These are phyloP conservation scores for Zootoca vivipara DNA, from an alignment of 2,113 vertebrate genomes.

Conservation along the genomic window DNA sequence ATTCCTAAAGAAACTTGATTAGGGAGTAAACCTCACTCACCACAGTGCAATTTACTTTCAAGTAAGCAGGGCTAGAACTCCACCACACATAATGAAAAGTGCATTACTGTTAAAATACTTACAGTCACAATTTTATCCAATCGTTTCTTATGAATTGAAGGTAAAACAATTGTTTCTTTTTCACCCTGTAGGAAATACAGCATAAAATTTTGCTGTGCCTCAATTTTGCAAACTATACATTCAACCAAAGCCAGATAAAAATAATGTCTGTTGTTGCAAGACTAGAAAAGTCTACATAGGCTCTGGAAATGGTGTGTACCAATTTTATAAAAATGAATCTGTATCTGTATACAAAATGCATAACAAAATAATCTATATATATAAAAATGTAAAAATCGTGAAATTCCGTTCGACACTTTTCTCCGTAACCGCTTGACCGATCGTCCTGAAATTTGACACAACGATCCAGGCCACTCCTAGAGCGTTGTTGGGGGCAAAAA, in stretches of 20 bases:
- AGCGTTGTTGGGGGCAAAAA: too few species aligned
- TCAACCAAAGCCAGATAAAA: background rate
- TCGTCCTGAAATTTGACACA: too few species aligned
- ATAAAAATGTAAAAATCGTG: too few species aligned
- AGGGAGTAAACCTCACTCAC: background rate
- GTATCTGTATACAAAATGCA: background rate
- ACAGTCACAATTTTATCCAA: constrained; percentile 13
- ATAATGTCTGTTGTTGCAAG: background rate
- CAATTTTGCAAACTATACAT: background rate
- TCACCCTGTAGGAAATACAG: constrained; percentile 44
- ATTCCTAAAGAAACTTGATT: background rate
- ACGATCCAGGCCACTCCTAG: too few species aligned
- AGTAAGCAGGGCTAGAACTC: background rate
- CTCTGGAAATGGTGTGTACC: background rate
- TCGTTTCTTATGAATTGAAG: constrained; percentile 49
- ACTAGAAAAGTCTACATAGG: background rate
- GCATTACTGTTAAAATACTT: constrained; percentile 12
- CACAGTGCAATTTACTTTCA: background rate
- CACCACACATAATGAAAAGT: background rate
- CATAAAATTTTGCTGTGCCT: background rate
- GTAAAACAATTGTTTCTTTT: constrained; percentile 46
- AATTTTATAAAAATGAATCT: background rate
- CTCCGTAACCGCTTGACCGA: too few species aligned
- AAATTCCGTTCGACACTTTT: too few species aligned
- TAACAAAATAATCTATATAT: background rate